A percentile compares a stretch with the other conserved stretches of the same genome.
phyloP scores from a whole-genome alignment of 37 sponge, comb jelly and placozoan species.

The Sycon ciliatum region DNA sequence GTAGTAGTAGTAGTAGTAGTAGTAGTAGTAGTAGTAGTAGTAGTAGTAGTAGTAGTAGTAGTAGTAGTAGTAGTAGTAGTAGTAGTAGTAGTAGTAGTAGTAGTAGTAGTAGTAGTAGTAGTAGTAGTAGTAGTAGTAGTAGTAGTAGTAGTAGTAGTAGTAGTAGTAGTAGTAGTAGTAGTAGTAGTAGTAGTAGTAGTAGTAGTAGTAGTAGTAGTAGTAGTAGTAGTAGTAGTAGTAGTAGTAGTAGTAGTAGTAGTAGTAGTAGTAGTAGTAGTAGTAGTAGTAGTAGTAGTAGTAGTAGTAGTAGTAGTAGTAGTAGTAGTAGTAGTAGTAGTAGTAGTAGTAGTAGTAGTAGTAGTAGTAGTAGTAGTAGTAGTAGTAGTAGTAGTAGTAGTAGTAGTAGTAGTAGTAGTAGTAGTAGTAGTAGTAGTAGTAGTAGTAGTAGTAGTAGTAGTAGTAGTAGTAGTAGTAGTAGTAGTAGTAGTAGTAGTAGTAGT shows the following conservation, averaged over 20 bases:
- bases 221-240: slow-evolving; percentile 6
- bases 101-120: slow-evolving; percentile 6
- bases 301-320: slow-evolving; percentile 8
- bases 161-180: slow-evolving; percentile 6
- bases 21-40: slow-evolving; percentile 8
- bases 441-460: not conserved
- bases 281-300: slow-evolving; percentile 6
- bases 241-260: slow-evolving; percentile 8
- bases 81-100: slow-evolving; percentile 8
- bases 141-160: slow-evolving; percentile 8
- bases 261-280: slow-evolving; percentile 8
- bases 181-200: slow-evolving; percentile 8
- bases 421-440: slow-evolving; percentile 2
- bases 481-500: not conserved
- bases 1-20: slow-evolving; percentile 8
- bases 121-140: slow-evolving; percentile 8
- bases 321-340: slow-evolving; percentile 8
- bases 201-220: slow-evolving; percentile 8
- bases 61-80: slow-evolving; percentile 8
- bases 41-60: slow-evolving; percentile 6
- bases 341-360: not conserved
- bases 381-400: not conserved
- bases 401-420: not conserved
- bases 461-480: not conserved
- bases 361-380: not conserved